Conservation (phyloP, 2,113 vertebrate genomes). For the Gymnobelideus leadbeateri region DNA sequence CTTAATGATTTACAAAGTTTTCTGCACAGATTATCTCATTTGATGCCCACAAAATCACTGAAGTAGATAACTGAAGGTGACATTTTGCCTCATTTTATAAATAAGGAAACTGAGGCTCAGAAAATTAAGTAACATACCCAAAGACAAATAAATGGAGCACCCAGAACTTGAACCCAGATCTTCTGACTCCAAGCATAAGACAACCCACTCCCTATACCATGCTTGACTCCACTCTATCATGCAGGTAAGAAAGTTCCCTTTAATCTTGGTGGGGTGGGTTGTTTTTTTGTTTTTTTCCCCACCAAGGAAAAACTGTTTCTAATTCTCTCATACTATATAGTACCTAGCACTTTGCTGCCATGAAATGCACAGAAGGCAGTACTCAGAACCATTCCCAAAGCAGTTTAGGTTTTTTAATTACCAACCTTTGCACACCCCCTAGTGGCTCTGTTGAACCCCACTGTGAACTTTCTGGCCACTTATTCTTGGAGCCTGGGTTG, state of each 20-base stretch:
- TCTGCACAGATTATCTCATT: background rate
- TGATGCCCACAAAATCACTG: background rate
- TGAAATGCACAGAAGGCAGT: background rate
- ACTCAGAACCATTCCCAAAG: background rate
- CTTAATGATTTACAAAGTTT: background rate
- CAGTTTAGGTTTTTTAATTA: accelerated
- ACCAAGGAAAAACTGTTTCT: background rate
- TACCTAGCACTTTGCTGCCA: background rate
- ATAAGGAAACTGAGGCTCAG: background rate
- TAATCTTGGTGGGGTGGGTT: background rate
- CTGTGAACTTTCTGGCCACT: background rate
- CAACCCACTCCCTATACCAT: background rate
- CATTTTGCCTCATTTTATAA: background rate
- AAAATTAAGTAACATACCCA: background rate
- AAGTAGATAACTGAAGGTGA: background rate
- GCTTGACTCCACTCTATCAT: background rate
- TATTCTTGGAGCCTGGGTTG: background rate
- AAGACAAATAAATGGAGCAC: background rate
- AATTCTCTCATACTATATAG: background rate
- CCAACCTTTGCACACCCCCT: conserved; percentile 70
- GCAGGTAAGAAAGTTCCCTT: background rate
- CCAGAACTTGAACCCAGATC: background rate
- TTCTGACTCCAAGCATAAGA: background rate
- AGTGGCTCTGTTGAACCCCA: background rate
- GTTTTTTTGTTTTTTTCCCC: background rate